Conservation (phyloP, 2,113 vertebrate species). For the Paracanthobrama guichenoti region DNA sequence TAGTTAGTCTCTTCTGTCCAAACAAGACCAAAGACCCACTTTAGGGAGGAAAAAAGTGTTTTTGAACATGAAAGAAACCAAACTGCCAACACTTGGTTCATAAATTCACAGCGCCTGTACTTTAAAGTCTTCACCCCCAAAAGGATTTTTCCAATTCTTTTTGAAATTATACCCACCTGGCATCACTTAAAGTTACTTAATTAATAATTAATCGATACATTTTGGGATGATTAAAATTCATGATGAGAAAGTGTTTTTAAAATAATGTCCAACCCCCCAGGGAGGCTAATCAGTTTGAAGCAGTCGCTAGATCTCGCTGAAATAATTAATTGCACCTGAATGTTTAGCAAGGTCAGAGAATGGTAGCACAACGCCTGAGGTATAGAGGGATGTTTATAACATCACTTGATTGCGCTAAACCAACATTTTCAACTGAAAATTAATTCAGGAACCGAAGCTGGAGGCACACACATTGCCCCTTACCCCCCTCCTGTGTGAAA, state of each 20-base stretch:
- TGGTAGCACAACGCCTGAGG: constrained; percentile 65
- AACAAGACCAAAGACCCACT: constrained; percentile 65
- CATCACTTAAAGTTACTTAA: constrained; percentile 80
- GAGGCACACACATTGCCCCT: constrained; percentile 41
- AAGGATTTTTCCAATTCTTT: constrained; percentile 73
- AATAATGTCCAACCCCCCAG: constrained; percentile 74
- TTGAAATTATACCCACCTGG: constrained; percentile 81
- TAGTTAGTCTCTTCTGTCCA: constrained; percentile 65
- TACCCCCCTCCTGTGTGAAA: constrained; percentile 43
- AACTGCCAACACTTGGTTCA: constrained; percentile 45
- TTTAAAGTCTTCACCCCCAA: constrained; percentile 69
- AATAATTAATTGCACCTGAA: constrained; percentile 82
- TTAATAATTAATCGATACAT: constrained; percentile 84
- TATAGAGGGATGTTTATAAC: constrained; percentile 55
- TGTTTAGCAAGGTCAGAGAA: constrained; percentile 76
- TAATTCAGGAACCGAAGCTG: constrained; percentile 54
- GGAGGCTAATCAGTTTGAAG: constrained; percentile 73
- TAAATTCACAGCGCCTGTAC: constrained; percentile 60
- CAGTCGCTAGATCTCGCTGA: constrained; percentile 75
- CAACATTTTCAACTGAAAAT: constrained; percentile 60
- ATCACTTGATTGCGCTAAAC: constrained; percentile 54
- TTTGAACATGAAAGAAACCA: constrained; percentile 54
- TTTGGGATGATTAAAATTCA: constrained; percentile 82
- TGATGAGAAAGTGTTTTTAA: constrained; percentile 81
- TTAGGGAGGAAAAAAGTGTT: constrained; percentile 35